phyloP scores from a whole-genome alignment of 2,797 vertebrate genomes.

The Clangula hyemalis region DNA sequence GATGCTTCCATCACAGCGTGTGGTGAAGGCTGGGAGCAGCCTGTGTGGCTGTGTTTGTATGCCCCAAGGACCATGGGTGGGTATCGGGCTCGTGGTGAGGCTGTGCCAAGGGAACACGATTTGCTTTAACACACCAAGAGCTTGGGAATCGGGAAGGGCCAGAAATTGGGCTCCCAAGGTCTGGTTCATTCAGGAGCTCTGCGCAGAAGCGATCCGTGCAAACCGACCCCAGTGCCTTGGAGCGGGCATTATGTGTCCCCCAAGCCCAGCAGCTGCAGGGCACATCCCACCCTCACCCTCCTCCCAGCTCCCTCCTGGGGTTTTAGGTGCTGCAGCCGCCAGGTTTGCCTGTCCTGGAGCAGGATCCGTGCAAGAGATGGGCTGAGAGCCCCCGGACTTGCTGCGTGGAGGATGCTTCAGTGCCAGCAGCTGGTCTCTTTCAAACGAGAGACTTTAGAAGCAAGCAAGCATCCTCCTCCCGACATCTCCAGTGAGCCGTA shows the following conservation, averaged over 20 bases:
- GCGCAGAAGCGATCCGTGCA: not conserved
- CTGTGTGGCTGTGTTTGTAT: not conserved
- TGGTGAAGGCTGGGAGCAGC: accelerated
- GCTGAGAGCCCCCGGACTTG: not conserved
- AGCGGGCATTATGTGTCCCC: not conserved
- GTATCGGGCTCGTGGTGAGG: too few species aligned
- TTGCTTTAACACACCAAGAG: not conserved
- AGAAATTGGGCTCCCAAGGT: not conserved
- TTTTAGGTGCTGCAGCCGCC: not conserved
- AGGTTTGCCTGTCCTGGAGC: accelerated
- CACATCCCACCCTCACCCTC: accelerated
- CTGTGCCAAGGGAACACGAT: accelerated
- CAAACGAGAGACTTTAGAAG: not conserved
- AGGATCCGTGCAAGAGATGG: accelerated
- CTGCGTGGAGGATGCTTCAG: accelerated
- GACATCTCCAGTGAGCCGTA: conserved; percentile 34
- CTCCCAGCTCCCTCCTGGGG: accelerated
- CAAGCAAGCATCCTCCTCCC: not conserved
- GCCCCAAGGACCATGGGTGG: too few species aligned
- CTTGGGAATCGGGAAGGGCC: not conserved
- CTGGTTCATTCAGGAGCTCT: not conserved
- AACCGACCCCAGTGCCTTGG: accelerated
- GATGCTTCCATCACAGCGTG: accelerated
- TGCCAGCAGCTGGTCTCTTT: not conserved
- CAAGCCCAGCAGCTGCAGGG: not conserved